A percentile compares a stretch with the other conserved stretches of the same genome.
phyloP scores from a whole-genome alignment of 2,888 invertebrate species.

The Schizotus pectinicornis region DNA sequence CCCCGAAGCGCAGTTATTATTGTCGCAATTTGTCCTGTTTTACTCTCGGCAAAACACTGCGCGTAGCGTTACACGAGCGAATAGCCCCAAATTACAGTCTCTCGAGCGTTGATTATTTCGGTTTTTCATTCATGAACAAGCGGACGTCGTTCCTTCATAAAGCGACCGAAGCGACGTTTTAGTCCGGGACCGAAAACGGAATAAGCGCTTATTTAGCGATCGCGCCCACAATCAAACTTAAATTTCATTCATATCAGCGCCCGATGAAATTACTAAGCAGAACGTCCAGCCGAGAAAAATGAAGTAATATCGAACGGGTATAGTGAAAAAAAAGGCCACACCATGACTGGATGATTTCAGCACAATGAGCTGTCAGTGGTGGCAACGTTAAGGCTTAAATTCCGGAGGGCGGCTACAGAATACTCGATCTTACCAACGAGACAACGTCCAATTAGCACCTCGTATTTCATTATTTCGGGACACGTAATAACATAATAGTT shows the following conservation, averaged over 20 bases:
- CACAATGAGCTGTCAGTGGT: constrained; percentile 47
- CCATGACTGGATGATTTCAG: constrained; percentile 50
- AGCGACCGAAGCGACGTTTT: constrained; percentile 4
- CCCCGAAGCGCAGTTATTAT: no score
- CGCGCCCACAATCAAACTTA: constrained; percentile 14
- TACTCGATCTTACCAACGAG: constrained; percentile 48
- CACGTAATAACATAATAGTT: constrained; percentile 52
- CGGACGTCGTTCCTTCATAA: constrained; percentile 11
- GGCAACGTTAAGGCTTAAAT: constrained; percentile 43
- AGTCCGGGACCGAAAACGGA: constrained; percentile 12
- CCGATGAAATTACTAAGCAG: constrained; percentile 35
- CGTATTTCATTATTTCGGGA: constrained; percentile 50
- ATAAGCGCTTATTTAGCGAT: constrained; percentile 21
- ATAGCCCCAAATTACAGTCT: constrained; percentile 8
- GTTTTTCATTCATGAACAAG: constrained; percentile 23
- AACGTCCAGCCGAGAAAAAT: constrained; percentile 23
- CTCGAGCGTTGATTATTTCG: constrained; percentile 13
- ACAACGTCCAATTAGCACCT: constrained; percentile 54
- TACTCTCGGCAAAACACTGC: constrained; percentile 1
- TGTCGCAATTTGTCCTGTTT: no score
- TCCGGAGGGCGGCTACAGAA: constrained; percentile 40
- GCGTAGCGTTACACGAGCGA: neutral
- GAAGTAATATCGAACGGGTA: constrained; percentile 27
- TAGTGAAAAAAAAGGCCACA: constrained; percentile 21
- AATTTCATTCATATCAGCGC: constrained; percentile 30